Conservation (phyloP, 2,113 vertebrate species). For the Plotosus lineatus region DNA sequence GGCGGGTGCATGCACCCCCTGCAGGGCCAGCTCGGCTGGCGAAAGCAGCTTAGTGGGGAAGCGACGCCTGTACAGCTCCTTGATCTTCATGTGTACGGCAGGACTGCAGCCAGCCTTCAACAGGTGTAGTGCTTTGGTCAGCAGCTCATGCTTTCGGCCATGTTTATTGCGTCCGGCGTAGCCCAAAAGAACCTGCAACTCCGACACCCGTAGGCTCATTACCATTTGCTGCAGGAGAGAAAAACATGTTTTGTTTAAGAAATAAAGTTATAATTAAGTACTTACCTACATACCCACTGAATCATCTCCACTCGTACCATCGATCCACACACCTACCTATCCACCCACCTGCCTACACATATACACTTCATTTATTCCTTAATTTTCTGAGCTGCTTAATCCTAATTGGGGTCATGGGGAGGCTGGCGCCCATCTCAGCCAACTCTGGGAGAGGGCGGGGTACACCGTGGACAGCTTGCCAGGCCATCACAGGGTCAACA, state of each 20-base stretch:
- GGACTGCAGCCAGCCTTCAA: constrained; percentile 96
- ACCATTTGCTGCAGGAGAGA: constrained; percentile 91
- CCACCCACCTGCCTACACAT: too few relatives aligned
- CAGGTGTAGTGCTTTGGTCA: constrained; percentile 95
- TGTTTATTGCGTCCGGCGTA: constrained; percentile 99
- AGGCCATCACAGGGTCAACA: too few relatives aligned
- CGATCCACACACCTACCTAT: too few relatives aligned
- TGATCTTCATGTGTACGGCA: constrained; percentile 98
- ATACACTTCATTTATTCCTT: too few relatives aligned
- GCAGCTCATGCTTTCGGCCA: constrained; percentile 98
- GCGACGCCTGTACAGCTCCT: constrained; percentile 95
- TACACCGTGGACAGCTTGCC: too few relatives aligned
- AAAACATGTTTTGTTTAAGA: not conserved
- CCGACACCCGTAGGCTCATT: constrained; percentile 99
- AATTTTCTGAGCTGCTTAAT: too few relatives aligned
- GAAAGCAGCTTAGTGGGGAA: constrained; percentile 96
- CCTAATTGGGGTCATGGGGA: too few relatives aligned
- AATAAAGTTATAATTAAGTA: not conserved
- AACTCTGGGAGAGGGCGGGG: too few relatives aligned
- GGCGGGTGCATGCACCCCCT: constrained; percentile 83
- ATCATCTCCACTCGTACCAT: too few relatives aligned
- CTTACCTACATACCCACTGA: too few relatives aligned
- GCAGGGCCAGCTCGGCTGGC: constrained; percentile 85
- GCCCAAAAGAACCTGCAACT: constrained; percentile 97
- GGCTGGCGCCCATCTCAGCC: too few relatives aligned